These are phyloP conservation scores for Rhagium mordax DNA, from an alignment of 2,888 invertebrate genomes.

Conservation along the genomic window DNA sequence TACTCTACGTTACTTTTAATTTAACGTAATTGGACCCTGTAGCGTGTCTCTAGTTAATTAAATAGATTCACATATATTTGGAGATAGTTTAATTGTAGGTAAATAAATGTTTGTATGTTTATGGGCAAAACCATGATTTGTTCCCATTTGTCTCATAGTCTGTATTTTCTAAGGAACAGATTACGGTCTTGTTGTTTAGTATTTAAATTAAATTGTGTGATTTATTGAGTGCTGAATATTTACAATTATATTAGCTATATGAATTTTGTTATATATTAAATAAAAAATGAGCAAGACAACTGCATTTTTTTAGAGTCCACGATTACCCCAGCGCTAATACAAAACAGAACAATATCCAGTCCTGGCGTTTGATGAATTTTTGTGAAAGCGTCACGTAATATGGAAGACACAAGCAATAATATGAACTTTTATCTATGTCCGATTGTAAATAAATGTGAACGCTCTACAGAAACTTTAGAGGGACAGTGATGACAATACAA, in stretches of 20 bases:
- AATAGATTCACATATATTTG: conserved; percentile 46
- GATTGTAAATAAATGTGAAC: too few relatives aligned
- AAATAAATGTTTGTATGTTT: conserved; percentile 59
- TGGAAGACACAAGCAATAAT: too few relatives aligned
- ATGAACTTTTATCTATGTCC: too few relatives aligned
- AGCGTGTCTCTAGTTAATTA: conserved; percentile 50
- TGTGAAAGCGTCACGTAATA: too few relatives aligned
- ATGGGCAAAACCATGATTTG: conserved; percentile 47
- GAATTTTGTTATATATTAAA: conserved; percentile 63
- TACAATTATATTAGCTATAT: conserved; percentile 59
- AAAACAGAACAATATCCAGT: background rate
- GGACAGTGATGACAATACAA: too few relatives aligned
- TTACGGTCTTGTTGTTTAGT: conserved; percentile 49
- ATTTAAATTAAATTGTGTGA: conserved; percentile 59
- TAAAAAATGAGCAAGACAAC: conserved; percentile 45
- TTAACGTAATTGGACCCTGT: conserved; percentile 42
- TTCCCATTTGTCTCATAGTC: conserved; percentile 42
- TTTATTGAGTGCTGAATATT: conserved; percentile 63
- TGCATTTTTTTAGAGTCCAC: background rate
- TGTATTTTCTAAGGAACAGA: conserved; percentile 47
- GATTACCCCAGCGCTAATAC: background rate
- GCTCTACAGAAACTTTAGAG: too few relatives aligned
- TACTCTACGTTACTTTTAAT: conserved; percentile 11
- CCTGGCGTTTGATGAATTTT: too few relatives aligned
- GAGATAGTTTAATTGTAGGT: conserved; percentile 57